Percentiles rank a stretch among this genome's conserved stretches.
Evolutionary conservation across 2,888 invertebrate species (phyloP).

Genomic region (Erynnis tages): DNA sequence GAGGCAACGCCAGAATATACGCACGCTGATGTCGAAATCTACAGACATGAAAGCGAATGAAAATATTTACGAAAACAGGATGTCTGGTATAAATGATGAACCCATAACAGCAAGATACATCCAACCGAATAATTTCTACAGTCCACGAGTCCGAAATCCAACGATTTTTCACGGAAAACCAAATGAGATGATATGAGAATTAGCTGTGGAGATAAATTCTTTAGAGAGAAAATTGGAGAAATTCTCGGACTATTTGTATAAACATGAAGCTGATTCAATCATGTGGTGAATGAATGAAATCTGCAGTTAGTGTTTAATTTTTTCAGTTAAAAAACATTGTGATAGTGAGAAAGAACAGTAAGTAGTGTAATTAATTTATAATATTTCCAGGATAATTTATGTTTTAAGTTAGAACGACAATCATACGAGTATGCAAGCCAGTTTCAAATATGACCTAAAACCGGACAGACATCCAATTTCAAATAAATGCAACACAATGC

Average conservation of each 20-base stretch:
- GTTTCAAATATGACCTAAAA: no score
- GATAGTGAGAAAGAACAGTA: no score
- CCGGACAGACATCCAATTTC: no score
- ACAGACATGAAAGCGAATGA: constrained; percentile 63
- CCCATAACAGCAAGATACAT: constrained; percentile 70
- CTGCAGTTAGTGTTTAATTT: no score
- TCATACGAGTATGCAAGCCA: no score
- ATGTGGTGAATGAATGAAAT: constrained; percentile 84
- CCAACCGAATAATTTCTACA: constrained; percentile 75
- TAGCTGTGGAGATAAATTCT: constrained; percentile 79
- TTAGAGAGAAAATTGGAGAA: constrained; percentile 75
- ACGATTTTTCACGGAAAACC: constrained; percentile 71
- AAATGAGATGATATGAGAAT: constrained; percentile 79
- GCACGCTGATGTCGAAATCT: constrained; percentile 61
- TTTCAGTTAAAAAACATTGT: background rate
- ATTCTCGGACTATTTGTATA: constrained; percentile 75
- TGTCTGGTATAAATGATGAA: constrained; percentile 56
- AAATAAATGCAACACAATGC: no score
- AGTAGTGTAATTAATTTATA: no score
- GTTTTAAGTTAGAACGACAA: no score
- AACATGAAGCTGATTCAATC: constrained; percentile 82
- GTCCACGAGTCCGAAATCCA: constrained; percentile 71
- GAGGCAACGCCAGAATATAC: constrained; percentile 72
- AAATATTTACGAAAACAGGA: constrained; percentile 66
- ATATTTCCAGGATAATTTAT: no score